Conservation (phyloP, 2,113 vertebrate genomes). For the Ageneiosus marmoratus region DNA sequence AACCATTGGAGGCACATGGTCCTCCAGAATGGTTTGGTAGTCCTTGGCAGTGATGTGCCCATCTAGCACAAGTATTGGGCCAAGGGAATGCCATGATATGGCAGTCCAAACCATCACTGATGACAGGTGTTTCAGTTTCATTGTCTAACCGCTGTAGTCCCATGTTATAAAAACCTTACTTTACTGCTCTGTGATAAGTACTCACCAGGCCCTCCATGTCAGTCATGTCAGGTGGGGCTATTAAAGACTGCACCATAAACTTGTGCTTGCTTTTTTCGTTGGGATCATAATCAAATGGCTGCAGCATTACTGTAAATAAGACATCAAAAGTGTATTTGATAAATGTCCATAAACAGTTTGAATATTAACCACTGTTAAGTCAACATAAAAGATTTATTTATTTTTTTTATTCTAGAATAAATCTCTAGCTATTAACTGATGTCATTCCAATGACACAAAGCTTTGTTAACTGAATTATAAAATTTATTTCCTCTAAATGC, state of each 20-base stretch:
- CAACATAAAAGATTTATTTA: background rate
- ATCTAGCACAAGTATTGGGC: too few species aligned
- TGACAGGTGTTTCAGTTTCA: too few species aligned
- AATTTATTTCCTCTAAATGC: background rate
- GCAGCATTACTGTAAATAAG: constrained; percentile 94
- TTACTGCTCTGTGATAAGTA: constrained; percentile 52
- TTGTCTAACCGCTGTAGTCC: too few species aligned
- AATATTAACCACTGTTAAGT: constrained; percentile 42
- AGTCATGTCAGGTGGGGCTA: constrained; percentile 92
- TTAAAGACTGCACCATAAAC: constrained; percentile 99
- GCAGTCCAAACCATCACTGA: too few species aligned
- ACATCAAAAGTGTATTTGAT: background rate
- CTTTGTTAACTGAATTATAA: background rate
- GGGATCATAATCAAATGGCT: constrained; percentile 98
- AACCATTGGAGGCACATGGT: too few species aligned
- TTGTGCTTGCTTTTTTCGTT: constrained; percentile 99
- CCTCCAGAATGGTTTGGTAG: too few species aligned
- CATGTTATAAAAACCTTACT: background rate
- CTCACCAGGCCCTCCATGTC: constrained; percentile 99
- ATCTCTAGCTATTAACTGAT: background rate
- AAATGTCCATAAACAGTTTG: background rate
- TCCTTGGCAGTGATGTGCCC: too few species aligned
- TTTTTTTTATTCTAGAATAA: background rate
- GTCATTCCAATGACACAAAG: background rate
- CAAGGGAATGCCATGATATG: too few species aligned